phyloP scores from a whole-genome alignment of 2,797 vertebrate genomes.

The Carapus acus region DNA sequence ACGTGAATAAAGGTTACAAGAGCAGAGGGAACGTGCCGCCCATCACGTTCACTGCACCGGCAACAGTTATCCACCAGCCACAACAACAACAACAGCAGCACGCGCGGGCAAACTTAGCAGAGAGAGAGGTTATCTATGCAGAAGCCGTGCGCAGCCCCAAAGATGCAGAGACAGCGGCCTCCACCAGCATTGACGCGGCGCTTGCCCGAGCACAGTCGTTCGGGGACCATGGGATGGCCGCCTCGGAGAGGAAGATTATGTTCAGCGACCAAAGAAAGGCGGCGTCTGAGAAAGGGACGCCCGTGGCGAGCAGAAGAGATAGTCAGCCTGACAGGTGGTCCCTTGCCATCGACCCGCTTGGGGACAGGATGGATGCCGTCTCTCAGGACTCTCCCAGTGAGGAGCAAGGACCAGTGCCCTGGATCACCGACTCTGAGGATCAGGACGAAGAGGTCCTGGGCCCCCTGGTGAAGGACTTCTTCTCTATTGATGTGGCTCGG shows the following conservation, averaged over 20 bases:
- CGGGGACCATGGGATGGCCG: slow-evolving; percentile 33
- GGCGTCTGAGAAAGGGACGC: slow-evolving; percentile 36
- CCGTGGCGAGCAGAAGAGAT: slow-evolving; percentile 19
- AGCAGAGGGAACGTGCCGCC: slow-evolving; percentile 7
- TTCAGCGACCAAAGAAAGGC: slow-evolving; percentile 21
- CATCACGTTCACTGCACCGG: slow-evolving; percentile 24
- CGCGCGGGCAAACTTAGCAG: slow-evolving; percentile 11
- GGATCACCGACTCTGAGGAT: slow-evolving; percentile 51
- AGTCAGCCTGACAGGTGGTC: neutral
- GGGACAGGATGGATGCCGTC: slow-evolving; percentile 39
- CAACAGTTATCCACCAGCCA: neutral
- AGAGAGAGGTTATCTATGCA: slow-evolving; percentile 11
- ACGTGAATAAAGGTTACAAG: slow-evolving; percentile 28
- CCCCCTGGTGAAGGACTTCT: slow-evolving; percentile 37
- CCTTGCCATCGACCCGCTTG: slow-evolving; percentile 22
- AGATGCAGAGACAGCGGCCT: neutral
- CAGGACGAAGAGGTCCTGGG: slow-evolving; percentile 31
- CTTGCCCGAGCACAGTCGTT: slow-evolving; percentile 40
- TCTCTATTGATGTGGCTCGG: slow-evolving; percentile 47
- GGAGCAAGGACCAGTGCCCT: slow-evolving; percentile 45
- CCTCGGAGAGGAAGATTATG: slow-evolving; percentile 2
- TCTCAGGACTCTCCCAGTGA: slow-evolving; percentile 54
- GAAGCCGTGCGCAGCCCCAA: slow-evolving; percentile 3
- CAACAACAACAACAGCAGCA: neutral
- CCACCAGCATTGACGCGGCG: neutral